Conservation (phyloP, 2,797 vertebrate species). For the Sebastes hubbsi region DNA sequence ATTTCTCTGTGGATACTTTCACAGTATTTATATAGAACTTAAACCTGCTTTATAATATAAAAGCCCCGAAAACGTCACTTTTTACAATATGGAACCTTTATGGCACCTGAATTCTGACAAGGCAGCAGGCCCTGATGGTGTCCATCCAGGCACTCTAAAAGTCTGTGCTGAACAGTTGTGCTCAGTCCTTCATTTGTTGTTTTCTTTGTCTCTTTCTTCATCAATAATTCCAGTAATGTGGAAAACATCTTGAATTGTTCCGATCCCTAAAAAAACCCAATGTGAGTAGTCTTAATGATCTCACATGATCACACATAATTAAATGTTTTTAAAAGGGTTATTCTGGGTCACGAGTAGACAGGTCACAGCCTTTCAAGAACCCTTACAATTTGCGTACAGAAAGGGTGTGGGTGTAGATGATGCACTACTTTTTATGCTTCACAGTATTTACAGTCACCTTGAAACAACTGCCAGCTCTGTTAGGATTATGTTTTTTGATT, state of each 20-base stretch:
- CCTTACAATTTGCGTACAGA: background rate
- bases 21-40: no score
- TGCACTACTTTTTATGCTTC: background rate
- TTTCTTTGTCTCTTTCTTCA: background rate
- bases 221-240: background rate
- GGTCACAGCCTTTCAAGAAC: background rate
- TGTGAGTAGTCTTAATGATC: background rate
- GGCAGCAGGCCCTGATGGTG: background rate
- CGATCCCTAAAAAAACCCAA: no score
- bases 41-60: no score
- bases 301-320: background rate
- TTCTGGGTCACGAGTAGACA: background rate
- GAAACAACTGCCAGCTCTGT: background rate
- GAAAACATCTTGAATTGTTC: no score
- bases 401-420: background rate
- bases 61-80: no score
- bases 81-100: background rate
- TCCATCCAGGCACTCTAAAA: background rate
- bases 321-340: background rate
- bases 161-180: background rate
- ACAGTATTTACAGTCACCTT: background rate
- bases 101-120: background rate
- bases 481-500: background rate
- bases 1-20: no score
- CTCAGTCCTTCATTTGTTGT: background rate